Evolutionary conservation across 2,797 vertebrate species (phyloP).

Genomic region (Limnodromus scolopaceus): DNA sequence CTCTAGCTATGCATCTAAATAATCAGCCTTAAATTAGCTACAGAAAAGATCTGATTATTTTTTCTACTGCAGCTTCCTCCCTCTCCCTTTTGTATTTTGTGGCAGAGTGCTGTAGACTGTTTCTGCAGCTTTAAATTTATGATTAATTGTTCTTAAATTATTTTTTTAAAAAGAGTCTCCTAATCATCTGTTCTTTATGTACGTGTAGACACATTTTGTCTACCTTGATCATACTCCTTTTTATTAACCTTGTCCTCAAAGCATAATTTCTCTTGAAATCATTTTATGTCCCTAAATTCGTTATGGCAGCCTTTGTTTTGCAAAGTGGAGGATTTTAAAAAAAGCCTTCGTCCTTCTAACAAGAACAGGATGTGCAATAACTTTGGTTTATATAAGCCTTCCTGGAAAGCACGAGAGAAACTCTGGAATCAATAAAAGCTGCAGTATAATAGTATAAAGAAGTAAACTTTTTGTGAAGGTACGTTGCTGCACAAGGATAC

Average conservation of each 20-base stretch:
- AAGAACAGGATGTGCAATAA: conserved; percentile 56
- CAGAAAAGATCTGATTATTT: not conserved
- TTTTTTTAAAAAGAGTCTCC: not conserved
- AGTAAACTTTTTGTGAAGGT: conserved; percentile 1
- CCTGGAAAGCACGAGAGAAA: conserved; percentile 28
- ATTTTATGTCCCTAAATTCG: not conserved
- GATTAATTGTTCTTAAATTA: conserved; percentile 11
- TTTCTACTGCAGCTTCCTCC: not conserved
- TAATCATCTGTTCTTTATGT: not conserved
- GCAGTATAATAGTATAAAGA: not conserved
- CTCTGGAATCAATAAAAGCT: conserved; percentile 44
- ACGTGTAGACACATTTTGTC: not conserved
- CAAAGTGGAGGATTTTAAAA: not conserved
- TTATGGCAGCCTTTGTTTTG: not conserved
- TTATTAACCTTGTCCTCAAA: not conserved
- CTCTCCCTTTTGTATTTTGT: not conserved
- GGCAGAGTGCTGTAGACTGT: not conserved
- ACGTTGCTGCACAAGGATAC: not conserved
- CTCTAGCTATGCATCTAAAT: not conserved
- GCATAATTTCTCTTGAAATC: not conserved
- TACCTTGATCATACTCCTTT: not conserved
- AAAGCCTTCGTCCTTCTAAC: not conserved
- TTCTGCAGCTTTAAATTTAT: not conserved
- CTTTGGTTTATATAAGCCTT: conserved; percentile 42
- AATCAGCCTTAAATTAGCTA: not conserved